These are phyloP conservation scores for Misgurnus mizolepis DNA, from an alignment of 2,113 vertebrate species.

Conservation along the genomic window DNA sequence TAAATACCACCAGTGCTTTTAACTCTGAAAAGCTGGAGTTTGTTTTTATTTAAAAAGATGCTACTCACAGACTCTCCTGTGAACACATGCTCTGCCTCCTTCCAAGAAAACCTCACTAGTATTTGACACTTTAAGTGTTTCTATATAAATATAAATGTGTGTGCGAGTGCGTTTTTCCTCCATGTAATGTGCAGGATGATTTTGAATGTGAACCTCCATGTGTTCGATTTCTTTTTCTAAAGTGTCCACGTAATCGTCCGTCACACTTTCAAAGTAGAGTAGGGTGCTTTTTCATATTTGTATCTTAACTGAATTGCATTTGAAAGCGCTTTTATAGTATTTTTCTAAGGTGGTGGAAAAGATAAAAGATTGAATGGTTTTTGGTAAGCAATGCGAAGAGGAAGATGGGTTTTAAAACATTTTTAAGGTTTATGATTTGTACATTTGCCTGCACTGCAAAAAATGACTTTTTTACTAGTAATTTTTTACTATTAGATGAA, in stretches of 20 bases:
- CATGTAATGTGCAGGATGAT: slow-evolving; percentile 57
- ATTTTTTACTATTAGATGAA: too few species aligned
- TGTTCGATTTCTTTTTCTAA: slow-evolving; percentile 67
- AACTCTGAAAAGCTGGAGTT: slow-evolving; percentile 20
- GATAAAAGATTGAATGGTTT: slow-evolving; percentile 67
- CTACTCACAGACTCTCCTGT: slow-evolving; percentile 28
- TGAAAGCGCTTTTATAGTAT: slow-evolving; percentile 77
- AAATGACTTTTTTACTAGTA: too few species aligned
- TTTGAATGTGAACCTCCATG: slow-evolving; percentile 58
- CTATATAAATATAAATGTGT: slow-evolving; percentile 8
- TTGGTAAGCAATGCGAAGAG: slow-evolving; percentile 56
- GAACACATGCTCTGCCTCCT: slow-evolving; percentile 32
- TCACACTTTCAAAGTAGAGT: slow-evolving; percentile 70
- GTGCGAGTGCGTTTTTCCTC: slow-evolving; percentile 18
- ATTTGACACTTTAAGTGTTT: slow-evolving; percentile 37
- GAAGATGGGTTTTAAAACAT: slow-evolving; percentile 48
- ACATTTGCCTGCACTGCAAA: neutral
- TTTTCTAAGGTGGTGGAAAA: slow-evolving; percentile 78
- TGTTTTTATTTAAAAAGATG: slow-evolving; percentile 26
- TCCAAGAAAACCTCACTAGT: slow-evolving; percentile 45
- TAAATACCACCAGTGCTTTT: slow-evolving; percentile 31
- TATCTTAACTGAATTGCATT: slow-evolving; percentile 70
- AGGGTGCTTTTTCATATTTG: slow-evolving; percentile 75
- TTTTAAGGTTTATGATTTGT: slow-evolving; percentile 57
- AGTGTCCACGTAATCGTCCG: slow-evolving; percentile 68